phyloP scores from a whole-genome alignment of 2,888 invertebrate species.

The Cepaea hortensis region DNA sequence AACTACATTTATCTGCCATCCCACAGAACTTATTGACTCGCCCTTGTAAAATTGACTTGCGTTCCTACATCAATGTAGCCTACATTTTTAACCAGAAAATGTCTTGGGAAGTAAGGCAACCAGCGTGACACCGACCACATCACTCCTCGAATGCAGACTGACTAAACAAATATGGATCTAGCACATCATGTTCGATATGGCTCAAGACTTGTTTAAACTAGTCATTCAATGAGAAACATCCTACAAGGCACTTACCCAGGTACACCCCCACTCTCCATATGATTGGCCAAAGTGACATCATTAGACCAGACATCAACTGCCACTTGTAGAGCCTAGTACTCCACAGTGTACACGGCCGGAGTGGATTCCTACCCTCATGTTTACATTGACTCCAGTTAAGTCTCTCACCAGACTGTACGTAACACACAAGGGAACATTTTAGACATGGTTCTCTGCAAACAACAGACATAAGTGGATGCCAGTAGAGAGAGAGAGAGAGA shows the following conservation, averaged over 20 bases:
- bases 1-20: no score
- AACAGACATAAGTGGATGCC: not conserved
- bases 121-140: no score
- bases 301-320: constrained; percentile 99
- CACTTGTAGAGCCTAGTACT: constrained; percentile 96
- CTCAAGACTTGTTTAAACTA: no score
- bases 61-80: no score
- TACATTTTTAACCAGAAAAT: no score
- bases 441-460: not conserved
- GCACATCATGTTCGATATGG: no score
- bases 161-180: no score
- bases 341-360: constrained; percentile 97
- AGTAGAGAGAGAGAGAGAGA: not conserved
- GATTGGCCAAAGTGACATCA: constrained; percentile 96
- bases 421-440: not conserved
- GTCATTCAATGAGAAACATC: no score
- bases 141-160: no score
- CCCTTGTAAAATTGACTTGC: no score
- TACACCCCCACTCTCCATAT: constrained; percentile 97
- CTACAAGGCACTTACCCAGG: constrained; percentile 85
- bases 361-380: constrained; percentile 98
- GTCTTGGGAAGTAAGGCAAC: no score
- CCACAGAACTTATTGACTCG: no score
- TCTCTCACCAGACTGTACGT: constrained; percentile 89
- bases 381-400: constrained; percentile 95